Evolutionary conservation across 2,888 invertebrate genomes (phyloP).

Genomic region (Drosophila helvetica): DNA sequence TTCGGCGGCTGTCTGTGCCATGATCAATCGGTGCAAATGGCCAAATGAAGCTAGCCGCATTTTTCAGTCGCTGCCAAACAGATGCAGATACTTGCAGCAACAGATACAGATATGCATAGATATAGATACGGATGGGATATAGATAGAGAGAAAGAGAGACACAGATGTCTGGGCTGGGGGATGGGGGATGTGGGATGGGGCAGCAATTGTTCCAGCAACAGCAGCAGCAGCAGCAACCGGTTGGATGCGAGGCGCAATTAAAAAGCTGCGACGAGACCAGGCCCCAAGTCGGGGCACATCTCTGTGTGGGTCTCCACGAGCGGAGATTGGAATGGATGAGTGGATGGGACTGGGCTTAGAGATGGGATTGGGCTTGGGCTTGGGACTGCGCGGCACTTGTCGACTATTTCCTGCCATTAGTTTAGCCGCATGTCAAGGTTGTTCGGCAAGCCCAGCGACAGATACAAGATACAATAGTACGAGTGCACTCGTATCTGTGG

Average conservation of each 20-base stretch:
- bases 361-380: conserved; percentile 20
- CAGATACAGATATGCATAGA: conserved; percentile 26
- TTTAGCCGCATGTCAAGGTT: conserved; percentile 73
- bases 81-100: conserved; percentile 40
- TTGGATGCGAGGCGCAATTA: conserved; percentile 61
- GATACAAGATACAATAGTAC: conserved; percentile 25
- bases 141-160: conserved; percentile 10
- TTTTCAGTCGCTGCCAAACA: conserved; percentile 36
- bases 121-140: conserved; percentile 33
- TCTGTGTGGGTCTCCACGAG: conserved; percentile 40
- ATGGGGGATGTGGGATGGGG: not conserved
- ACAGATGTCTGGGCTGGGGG: conserved; percentile 30
- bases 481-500: conserved; percentile 3
- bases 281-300: conserved; percentile 43
- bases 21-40: conserved; percentile 43
- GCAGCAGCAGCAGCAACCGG: conserved; percentile 33
- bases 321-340: not conserved
- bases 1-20: conserved; percentile 44
- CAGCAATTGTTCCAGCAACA: conserved; percentile 42
- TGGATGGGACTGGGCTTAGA: conserved; percentile 22
- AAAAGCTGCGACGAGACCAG: conserved; percentile 58
- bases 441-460: conserved; percentile 69
- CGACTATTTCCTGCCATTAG: conserved; percentile 74
- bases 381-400: conserved; percentile 61
- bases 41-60: conserved; percentile 46